Evolutionary conservation across 2,113 vertebrate species (phyloP).

Genomic region (Cettia cetti): DNA sequence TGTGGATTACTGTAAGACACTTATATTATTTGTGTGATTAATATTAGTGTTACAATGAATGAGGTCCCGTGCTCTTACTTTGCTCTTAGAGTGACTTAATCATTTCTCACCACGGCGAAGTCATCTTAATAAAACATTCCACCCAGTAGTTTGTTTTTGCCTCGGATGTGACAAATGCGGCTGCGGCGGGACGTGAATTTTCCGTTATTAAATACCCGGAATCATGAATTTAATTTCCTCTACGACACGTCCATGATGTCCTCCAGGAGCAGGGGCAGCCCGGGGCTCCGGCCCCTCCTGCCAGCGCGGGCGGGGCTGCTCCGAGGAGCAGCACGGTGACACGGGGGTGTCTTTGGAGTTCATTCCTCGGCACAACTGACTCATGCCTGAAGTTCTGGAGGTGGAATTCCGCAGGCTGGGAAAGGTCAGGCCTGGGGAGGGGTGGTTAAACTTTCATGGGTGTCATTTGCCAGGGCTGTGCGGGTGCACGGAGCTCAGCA

Average conservation of each 20-base stretch:
- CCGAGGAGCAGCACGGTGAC: not conserved
- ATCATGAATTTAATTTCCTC: slow-evolving; percentile 67
- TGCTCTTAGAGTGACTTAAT: slow-evolving; percentile 80
- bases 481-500: not conserved
- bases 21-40: slow-evolving; percentile 85
- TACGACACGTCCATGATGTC: slow-evolving; percentile 5
- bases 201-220: slow-evolving; percentile 54
- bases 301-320: not conserved
- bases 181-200: slow-evolving; percentile 65
- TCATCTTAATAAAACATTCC: slow-evolving; percentile 81
- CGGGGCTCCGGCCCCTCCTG: not conserved
- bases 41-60: slow-evolving; percentile 78
- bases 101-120: slow-evolving; percentile 76
- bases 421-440: slow-evolving; percentile 19
- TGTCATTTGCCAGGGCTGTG: not conserved
- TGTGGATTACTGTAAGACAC: slow-evolving; percentile 74
- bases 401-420: not conserved
- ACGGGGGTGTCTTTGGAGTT: not conserved
- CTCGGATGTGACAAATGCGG: slow-evolving; percentile 75
- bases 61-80: slow-evolving; percentile 78
- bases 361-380: not conserved
- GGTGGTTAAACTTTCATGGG: slow-evolving; percentile 12
- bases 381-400: not conserved
- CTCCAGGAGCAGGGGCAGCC: not conserved
- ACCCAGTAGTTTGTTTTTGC: slow-evolving; percentile 54